These are phyloP conservation scores for Numenius arquata DNA, from an alignment of 2,113 vertebrate genomes.

Conservation along the genomic window DNA sequence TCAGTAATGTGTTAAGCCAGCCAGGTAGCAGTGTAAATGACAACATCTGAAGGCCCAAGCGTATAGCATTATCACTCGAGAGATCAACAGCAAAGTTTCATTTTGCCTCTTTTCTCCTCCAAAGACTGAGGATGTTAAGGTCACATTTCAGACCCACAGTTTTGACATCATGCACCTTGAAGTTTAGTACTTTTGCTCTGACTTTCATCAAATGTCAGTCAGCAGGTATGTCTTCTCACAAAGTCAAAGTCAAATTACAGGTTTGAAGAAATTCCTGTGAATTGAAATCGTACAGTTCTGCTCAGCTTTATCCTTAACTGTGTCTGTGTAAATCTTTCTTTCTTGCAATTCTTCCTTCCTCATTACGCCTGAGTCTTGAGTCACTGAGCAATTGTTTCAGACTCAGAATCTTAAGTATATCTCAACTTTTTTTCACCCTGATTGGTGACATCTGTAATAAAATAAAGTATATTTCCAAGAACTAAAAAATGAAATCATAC, in stretches of 20 bases:
- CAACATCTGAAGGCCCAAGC: not conserved
- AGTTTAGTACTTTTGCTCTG: not conserved
- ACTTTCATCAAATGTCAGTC: not conserved
- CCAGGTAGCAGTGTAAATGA: not conserved
- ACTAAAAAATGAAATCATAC: not conserved
- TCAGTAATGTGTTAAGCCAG: not conserved
- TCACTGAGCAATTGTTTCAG: constrained; percentile 42
- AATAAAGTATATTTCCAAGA: constrained; percentile 9
- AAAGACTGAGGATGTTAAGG: not conserved
- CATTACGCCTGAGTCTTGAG: constrained; percentile 52
- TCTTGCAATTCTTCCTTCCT: constrained; percentile 27
- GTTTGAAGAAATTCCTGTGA: constrained; percentile 18
- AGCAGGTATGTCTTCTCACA: not conserved
- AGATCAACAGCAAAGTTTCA: constrained; percentile 2
- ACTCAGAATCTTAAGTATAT: constrained; percentile 11
- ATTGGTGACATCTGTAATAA: constrained; percentile 9
- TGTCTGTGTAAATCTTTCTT: constrained; percentile 14
- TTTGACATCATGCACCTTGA: not conserved
- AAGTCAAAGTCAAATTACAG: constrained; percentile 35
- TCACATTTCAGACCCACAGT: not conserved
- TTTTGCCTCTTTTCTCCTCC: not conserved
- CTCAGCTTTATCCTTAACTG: not conserved
- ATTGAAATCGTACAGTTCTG: not conserved
- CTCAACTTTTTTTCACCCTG: not conserved
- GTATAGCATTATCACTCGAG: accelerated